Percentiles rank a stretch among this genome's conserved stretches.
phyloP scores from a whole-genome alignment of 2,888 invertebrate species.

The Pyrrhopygopsis socrates region DNA sequence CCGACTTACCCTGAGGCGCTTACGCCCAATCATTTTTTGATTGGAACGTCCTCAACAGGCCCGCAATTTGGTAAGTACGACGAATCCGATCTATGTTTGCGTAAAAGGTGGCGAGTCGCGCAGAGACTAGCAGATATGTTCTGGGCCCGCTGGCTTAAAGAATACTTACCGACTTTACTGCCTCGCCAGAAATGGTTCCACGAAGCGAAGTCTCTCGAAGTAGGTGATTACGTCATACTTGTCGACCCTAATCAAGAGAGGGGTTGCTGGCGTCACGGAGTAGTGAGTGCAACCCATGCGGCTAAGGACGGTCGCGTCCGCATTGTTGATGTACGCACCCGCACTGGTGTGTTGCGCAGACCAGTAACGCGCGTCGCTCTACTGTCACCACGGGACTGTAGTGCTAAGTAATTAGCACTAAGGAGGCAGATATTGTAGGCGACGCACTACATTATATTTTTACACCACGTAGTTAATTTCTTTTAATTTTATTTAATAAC shows the following conservation, averaged over 20 bases:
- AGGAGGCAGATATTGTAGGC: conserved; percentile 34
- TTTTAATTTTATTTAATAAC: too few species aligned
- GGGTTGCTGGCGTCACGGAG: conserved; percentile 33
- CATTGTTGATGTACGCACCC: conserved; percentile 51
- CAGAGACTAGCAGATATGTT: conserved; percentile 80
- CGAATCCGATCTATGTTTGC: conserved; percentile 46
- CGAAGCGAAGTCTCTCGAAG: conserved; percentile 16
- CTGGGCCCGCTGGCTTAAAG: conserved; percentile 84
- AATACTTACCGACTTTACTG: conserved; percentile 57
- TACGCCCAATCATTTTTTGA: conserved; percentile 87
- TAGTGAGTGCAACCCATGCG: conserved; percentile 22
- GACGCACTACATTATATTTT: conserved; percentile 24
- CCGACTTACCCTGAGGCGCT: conserved; percentile 82
- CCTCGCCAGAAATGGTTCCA: conserved; percentile 49
- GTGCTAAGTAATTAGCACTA: conserved; percentile 16
- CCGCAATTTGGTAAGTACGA: conserved; percentile 69
- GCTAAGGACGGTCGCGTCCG: conserved; percentile 33
- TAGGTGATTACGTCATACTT: conserved; percentile 59
- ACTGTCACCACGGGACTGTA: conserved; percentile 36
- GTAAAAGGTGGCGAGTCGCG: conserved; percentile 84
- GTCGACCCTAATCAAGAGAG: conserved; percentile 37
- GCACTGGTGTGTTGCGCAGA: conserved; percentile 30
- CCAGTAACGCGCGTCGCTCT: conserved; percentile 60
- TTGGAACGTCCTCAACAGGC: conserved; percentile 71
- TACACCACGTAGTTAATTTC: too few species aligned